Evolutionary conservation across 2,888 invertebrate species (phyloP).

Genomic region (Hirtodrosophila cameraria): DNA sequence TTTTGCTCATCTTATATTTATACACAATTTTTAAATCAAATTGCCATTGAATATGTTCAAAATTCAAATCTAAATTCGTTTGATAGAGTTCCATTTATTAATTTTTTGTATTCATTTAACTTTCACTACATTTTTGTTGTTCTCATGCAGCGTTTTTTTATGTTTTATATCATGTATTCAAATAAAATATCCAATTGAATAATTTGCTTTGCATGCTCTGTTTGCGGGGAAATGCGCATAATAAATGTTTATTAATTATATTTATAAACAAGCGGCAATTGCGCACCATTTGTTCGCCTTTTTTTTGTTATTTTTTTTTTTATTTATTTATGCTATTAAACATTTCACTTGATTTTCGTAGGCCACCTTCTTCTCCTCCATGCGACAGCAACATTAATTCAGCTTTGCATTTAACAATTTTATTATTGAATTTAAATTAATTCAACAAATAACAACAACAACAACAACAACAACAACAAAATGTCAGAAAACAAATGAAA

Average conservation of each 20-base stretch:
- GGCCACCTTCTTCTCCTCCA: constrained; percentile 1
- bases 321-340: constrained; percentile 71
- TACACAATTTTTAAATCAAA: too few relatives aligned
- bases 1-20: too few relatives aligned
- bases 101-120: not conserved
- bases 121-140: not conserved
- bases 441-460: constrained; percentile 61
- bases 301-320: too few relatives aligned
- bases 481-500: constrained; percentile 35
- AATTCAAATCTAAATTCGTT: too few relatives aligned
- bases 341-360: constrained; percentile 43
- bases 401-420: constrained; percentile 64
- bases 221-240: constrained; percentile 14
- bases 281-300: constrained; percentile 62
- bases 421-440: constrained; percentile 76
- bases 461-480: constrained; percentile 26
- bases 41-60: too few relatives aligned
- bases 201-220: constrained; percentile 2
- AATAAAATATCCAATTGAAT: constrained; percentile 18
- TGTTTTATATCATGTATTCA: constrained; percentile 7
- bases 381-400: constrained; percentile 54
- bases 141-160: not conserved
- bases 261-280: constrained; percentile 65
- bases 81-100: too few relatives aligned
- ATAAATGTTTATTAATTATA: constrained; percentile 64